Evolutionary conservation across 2,888 invertebrate species (phyloP), one percentile per base, ranked within the genome.

Genomic region (Cantharis nigra): DNA sequence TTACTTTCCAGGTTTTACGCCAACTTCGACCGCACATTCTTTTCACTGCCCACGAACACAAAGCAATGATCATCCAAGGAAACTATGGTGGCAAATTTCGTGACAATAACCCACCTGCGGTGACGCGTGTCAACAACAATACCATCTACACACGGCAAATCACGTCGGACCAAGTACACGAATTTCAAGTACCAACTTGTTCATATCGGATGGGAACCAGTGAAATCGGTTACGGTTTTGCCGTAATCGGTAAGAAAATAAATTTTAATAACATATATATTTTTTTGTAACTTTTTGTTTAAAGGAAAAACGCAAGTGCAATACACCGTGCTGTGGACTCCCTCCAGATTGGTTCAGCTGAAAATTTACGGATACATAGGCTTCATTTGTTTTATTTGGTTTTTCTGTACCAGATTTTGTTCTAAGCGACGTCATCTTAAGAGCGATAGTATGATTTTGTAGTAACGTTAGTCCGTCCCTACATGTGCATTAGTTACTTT

Each of bases 181-280:
- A 98, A 90, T 92, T 98, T 70, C 92, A 94, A 87, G 95, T 97
- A 81, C 98, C 98, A 2, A 98, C 98, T 0, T 97, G 97, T 86
- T 98, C 97, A 0, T 99, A 99, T 87, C 92, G 99, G 83, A 99
- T 99, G 98, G 98, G 98, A 0, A 96, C 95, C 18, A 87, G 88
- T 3, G 90, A 94, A 81, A 96, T 97, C 88, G 98, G 98, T 2
- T 97, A 94, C 88, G 97, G 97, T 49, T 93, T 93, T 80, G 95
- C 95, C 9, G 89, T 96, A 74, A 88, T 97, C 82, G 94, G 97
- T 95, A 89, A 89, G 28, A 20, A 64, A 62, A 26, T 80, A 64
- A 62, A 26, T 80, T 69, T 26, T 3, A 33, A 13, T 33, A 13
- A 33, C 11, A 33, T 26, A 3, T 72, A 9, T 1, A 9, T 72